Evolutionary conservation across 2,113 vertebrate genomes (phyloP).

Genomic region (Atherinomorus stipes): DNA sequence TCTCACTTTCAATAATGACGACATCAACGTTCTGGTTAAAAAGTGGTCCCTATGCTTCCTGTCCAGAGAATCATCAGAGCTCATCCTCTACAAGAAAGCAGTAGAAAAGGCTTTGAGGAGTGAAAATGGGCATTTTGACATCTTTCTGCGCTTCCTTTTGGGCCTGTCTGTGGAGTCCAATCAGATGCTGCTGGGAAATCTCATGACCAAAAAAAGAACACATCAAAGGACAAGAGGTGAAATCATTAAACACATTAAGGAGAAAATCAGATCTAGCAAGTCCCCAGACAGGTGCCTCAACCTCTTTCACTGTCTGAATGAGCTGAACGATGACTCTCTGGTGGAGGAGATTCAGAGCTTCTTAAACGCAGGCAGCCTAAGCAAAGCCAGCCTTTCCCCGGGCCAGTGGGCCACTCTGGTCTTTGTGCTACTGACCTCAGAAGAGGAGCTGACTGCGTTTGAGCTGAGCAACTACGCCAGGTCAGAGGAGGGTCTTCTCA

Average conservation of each 20-base stretch:
- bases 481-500: slow-evolving; percentile 67
- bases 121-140: slow-evolving; percentile 63
- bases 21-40: slow-evolving; percentile 61
- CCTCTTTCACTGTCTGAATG: slow-evolving; percentile 75
- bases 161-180: slow-evolving; percentile 72
- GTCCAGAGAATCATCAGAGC: slow-evolving; percentile 47
- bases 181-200: slow-evolving; percentile 45
- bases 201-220: slow-evolving; percentile 57
- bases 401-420: slow-evolving; percentile 71
- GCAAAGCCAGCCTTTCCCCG: slow-evolving; percentile 44
- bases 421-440: slow-evolving; percentile 71
- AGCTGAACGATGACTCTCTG: slow-evolving; percentile 69
- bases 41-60: slow-evolving; percentile 17
- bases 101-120: slow-evolving; percentile 59
- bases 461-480: slow-evolving; percentile 60
- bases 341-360: slow-evolving; percentile 69
- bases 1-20: slow-evolving; percentile 70
- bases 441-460: slow-evolving; percentile 65
- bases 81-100: slow-evolving; percentile 66
- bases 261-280: slow-evolving; percentile 46
- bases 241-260: slow-evolving; percentile 66
- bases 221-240: slow-evolving; percentile 40
- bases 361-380: slow-evolving; percentile 38
- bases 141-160: slow-evolving; percentile 76
- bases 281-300: slow-evolving; percentile 68